phyloP scores from a whole-genome alignment of 2,113 vertebrate species.

The Micronisus gabar region DNA sequence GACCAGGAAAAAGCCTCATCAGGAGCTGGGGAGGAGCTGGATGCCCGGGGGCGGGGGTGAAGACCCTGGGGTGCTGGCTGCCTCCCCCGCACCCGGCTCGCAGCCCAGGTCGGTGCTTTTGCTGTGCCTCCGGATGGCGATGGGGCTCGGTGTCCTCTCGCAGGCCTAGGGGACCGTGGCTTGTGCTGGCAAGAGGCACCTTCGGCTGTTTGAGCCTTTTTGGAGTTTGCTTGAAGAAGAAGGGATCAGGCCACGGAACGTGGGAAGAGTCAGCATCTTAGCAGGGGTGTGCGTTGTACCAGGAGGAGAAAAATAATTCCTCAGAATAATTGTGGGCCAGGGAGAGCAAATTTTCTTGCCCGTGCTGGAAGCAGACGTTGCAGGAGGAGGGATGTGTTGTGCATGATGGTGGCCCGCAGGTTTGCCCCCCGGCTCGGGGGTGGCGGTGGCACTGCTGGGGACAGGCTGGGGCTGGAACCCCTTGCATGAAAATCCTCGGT shows the following conservation, averaged over 20 bases:
- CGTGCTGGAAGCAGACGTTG: neutral
- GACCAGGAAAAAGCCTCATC: neutral
- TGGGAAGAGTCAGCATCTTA: neutral
- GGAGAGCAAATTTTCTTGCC: neutral
- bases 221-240: neutral
- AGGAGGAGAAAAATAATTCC: neutral
- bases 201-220: neutral
- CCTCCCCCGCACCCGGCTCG: fast-evolving
- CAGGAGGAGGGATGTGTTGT: neutral
- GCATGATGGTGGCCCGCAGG: neutral
- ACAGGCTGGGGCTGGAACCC: neutral
- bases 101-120: neutral
- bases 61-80: neutral
- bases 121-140: fast-evolving
- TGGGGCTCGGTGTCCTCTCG: neutral
- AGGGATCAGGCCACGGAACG: fast-evolving
- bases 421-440: neutral
- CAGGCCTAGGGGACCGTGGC: neutral
- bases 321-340: no score
- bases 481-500: neutral
- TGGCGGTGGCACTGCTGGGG: neutral
- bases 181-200: neutral
- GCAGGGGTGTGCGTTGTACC: neutral
- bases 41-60: neutral
- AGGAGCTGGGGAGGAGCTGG: neutral